Conservation (phyloP, 2,797 vertebrate genomes). For the Argya squamiceps region DNA sequence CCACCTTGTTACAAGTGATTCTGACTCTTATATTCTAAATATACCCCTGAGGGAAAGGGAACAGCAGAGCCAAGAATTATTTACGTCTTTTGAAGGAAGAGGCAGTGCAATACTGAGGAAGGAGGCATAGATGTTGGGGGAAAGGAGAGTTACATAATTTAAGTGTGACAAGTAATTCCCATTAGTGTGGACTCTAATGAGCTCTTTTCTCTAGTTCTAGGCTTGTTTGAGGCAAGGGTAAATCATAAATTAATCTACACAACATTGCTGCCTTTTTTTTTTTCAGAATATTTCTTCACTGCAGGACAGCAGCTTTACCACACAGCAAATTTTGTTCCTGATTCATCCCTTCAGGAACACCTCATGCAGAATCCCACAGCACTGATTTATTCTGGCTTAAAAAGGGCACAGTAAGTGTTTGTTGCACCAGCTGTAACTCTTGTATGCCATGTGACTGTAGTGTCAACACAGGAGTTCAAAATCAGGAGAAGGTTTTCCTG, state of each 20-base stretch:
- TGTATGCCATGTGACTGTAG: not conserved
- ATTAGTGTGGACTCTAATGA: not conserved
- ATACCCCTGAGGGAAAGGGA: not conserved
- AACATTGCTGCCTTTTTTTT: not conserved
- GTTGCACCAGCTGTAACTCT: not conserved
- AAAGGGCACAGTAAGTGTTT: not conserved
- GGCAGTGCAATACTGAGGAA: not conserved
- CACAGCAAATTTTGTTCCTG: not conserved
- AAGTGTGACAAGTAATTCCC: not conserved
- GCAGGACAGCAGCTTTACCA: not conserved
- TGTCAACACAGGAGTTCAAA: not conserved
- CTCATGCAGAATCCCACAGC: not conserved
- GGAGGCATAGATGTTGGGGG: not conserved
- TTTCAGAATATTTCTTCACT: not conserved
- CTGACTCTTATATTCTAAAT: not conserved
- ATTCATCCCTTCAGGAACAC: not conserved
- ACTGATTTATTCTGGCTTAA: not conserved
- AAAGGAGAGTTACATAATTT: not conserved
- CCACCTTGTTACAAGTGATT: not conserved
- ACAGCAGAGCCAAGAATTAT: not conserved
- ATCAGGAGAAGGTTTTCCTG: not conserved
- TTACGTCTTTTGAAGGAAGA: not conserved
- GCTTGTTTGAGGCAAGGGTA: not conserved
- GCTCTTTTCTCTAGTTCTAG: not conserved
- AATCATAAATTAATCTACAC: not conserved